Percentiles rank a stretch among this genome's conserved stretches.
phyloP scores from a whole-genome alignment of 2,888 invertebrate genomes.

The Tenthredo livida region DNA sequence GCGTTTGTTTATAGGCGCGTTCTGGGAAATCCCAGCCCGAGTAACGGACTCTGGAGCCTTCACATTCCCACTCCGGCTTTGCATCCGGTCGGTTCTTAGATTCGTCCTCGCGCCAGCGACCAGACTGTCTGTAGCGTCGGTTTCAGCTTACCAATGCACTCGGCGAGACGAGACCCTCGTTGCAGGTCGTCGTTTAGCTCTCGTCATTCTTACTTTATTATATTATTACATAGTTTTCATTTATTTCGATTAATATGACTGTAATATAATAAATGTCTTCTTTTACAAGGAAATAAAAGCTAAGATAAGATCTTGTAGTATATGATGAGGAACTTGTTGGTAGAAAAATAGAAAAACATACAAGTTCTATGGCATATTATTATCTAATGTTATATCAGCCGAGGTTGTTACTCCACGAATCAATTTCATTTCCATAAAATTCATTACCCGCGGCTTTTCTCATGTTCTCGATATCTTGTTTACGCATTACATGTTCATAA shows the following conservation, averaged over 20 bases:
- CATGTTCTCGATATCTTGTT: constrained; percentile 63
- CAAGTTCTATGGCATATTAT: background rate
- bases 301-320: background rate
- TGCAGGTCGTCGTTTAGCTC: background rate
- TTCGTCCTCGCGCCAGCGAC: constrained; percentile 33
- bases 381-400: background rate
- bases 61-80: constrained; percentile 74
- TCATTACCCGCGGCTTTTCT: constrained; percentile 38
- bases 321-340: background rate
- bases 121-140: constrained; percentile 14
- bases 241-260: background rate
- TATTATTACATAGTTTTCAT: background rate
- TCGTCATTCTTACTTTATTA: background rate
- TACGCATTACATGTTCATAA: constrained; percentile 57
- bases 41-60: constrained; percentile 73
- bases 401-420: constrained; percentile 37
- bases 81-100: constrained; percentile 71
- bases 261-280: too few species aligned
- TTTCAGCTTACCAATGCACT: constrained; percentile 40
- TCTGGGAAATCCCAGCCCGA: constrained; percentile 74
- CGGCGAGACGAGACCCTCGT: constrained; percentile 11
- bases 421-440: constrained; percentile 31
- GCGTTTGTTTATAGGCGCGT: constrained; percentile 76
- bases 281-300: background rate
- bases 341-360: background rate